A percentile compares a stretch with the other conserved stretches of the same genome.
These are phyloP conservation scores for Lomographa bimaculata DNA, from an alignment of 2,888 invertebrate genomes.

Conservation along the genomic window DNA sequence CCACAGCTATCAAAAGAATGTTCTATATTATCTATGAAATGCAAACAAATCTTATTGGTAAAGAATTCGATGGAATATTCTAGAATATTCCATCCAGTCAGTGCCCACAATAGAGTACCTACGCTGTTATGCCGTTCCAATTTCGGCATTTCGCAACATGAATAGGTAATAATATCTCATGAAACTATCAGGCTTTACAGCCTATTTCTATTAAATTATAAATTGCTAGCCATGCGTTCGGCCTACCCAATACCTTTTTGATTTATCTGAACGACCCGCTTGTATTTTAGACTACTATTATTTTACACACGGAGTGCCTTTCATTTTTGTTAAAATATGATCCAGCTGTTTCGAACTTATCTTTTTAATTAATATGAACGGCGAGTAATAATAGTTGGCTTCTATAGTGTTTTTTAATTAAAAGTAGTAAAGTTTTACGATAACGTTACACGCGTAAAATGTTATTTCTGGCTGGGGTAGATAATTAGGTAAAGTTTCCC, in stretches of 20 bases:
- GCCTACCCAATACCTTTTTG: conserved; percentile 35
- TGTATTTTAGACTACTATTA: conserved; percentile 30
- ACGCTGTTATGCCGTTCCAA: no score
- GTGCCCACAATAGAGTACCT: no score
- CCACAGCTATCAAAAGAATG: no score
- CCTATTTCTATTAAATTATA: conserved; percentile 39
- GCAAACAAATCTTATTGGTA: no score
- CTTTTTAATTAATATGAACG: conserved; percentile 7
- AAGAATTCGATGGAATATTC: no score
- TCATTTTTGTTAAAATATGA: conserved; percentile 23
- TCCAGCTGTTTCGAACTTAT: conserved; percentile 20
- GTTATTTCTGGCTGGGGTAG: no score
- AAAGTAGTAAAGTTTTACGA: no score
- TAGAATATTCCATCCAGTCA: no score
- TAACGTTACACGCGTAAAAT: no score
- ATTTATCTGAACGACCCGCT: conserved; percentile 33
- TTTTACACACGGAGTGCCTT: conserved; percentile 31
- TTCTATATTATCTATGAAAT: no score
- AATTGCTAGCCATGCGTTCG: conserved; percentile 34
- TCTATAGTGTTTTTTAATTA: not conserved
- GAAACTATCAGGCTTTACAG: conserved; percentile 31
- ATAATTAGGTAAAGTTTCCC: no score
- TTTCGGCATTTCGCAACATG: conserved; percentile 15
- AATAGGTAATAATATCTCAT: conserved; percentile 33
- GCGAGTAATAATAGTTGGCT: not conserved